Evolutionary conservation across 2,797 vertebrate genomes (phyloP), one percentile per base, ranked within the genome.

Genomic region (Cossypha dichroa): DNA sequence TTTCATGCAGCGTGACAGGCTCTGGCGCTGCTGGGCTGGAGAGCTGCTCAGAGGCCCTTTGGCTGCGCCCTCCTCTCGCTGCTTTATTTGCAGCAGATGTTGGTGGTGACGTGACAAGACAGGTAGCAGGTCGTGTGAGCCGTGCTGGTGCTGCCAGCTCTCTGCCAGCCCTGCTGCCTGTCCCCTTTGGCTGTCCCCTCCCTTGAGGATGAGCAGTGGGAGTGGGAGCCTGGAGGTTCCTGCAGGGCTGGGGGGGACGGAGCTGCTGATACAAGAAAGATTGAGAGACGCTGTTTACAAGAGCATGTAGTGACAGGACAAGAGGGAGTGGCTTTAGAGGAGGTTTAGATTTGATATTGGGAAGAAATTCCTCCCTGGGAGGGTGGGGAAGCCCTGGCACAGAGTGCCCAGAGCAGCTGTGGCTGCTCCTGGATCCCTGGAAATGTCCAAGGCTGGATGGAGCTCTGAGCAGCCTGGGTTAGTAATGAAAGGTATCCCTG

Each of bases 121-220:
- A 97, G 95, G 96, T 93, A 97, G 92, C 85, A 54, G 72, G 56
- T 91, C 18, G 33, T 2, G 26, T 58, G 93, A 95, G 87, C 84
- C 40, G 21, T 3, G 60, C 60, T 25, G 33, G 52, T 31, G 87
- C 87, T 81, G 70, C 29, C 75, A 36, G 77, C 70, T 58, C 15
- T 0, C 66, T 68, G 62, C 67, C 1, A 64, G 52, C 84, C 48
- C 52, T 43, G 60, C 75, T 38, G 82, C 62, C 79, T 62, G 69
- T 92, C 73, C 69, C 46, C 46, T 48, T 14, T 13, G 45, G 45
- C 77, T 75, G 75, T 54, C 49, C 63, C 28, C 54, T 62, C 25
- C 51, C 55, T 66, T 13, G 70, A 10, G n/a, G 16, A 55, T 0
- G 28, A 54, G 83, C 23, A 16, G 10, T 1, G 14, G 58, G 43